phyloP scores from a whole-genome alignment of 2,797 vertebrate species.

The Poliocrania exsul region DNA sequence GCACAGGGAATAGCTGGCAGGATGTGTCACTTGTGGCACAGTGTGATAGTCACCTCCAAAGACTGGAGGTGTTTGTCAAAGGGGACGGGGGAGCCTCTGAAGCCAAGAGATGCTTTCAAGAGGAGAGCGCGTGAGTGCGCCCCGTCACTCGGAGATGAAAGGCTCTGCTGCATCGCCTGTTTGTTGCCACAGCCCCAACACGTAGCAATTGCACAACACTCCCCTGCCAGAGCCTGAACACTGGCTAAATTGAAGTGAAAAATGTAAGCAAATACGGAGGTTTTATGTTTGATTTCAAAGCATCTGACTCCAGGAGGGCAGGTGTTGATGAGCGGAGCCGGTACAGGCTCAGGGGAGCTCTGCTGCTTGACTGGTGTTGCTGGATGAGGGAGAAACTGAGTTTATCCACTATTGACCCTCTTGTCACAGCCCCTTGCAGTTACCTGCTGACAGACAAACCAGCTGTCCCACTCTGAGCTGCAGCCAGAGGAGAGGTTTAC shows the following conservation, averaged over 20 bases:
- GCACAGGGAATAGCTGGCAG: background rate
- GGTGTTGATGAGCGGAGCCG: too few relatives aligned
- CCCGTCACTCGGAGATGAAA: background rate
- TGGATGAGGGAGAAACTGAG: rapidly evolving
- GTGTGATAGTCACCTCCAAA: background rate
- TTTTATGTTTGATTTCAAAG: background rate
- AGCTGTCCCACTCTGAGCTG: background rate
- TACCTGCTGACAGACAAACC: background rate
- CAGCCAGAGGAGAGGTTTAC: background rate
- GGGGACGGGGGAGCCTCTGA: background rate
- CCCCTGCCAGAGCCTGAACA: background rate
- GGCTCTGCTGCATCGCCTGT: background rate
- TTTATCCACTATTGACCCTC: rapidly evolving
- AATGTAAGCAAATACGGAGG: rapidly evolving
- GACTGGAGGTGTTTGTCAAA: constrained; percentile 21
- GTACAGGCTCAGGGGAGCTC: background rate
- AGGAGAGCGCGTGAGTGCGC: background rate
- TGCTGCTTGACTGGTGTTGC: rapidly evolving
- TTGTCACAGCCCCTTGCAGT: background rate
- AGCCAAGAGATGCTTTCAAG: constrained; percentile 46
- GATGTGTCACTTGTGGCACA: background rate
- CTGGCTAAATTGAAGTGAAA: background rate
- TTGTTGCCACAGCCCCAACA: background rate
- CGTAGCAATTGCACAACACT: background rate
- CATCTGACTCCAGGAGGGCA: background rate